Conservation (phyloP, 2,113 vertebrate genomes). For the Myanophis thanlyinensis region DNA sequence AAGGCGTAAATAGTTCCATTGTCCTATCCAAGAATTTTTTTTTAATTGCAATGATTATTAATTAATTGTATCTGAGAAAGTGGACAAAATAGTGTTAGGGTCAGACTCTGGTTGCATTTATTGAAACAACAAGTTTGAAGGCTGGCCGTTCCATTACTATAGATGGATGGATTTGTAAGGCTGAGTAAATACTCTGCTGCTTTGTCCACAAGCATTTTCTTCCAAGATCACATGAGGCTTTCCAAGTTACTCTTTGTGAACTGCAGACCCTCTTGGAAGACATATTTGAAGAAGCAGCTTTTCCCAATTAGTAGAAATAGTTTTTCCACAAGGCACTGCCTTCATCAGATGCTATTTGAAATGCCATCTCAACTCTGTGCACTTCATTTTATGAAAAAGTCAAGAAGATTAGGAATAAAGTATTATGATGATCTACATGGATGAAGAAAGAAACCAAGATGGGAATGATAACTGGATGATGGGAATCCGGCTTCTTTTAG, state of each 20-base stretch:
- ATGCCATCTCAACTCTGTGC: neutral
- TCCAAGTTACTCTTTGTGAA: neutral
- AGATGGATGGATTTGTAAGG: neutral
- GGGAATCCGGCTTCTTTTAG: neutral
- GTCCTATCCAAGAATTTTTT: constrained; percentile 4
- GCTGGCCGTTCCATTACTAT: neutral
- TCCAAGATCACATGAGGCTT: neutral
- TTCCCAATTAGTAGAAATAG: neutral
- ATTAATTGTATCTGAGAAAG: neutral
- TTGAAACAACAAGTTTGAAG: neutral
- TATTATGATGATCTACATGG: neutral
- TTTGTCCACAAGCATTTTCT: neutral
- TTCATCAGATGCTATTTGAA: neutral
- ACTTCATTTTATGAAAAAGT: neutral
- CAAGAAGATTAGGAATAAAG: neutral
- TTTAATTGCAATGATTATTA: neutral
- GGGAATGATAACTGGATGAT: neutral
- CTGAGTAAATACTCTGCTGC: neutral
- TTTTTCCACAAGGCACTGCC: neutral
- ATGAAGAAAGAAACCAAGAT: neutral
- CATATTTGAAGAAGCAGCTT: neutral
- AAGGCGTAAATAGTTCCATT: constrained; percentile 19
- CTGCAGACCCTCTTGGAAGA: neutral
- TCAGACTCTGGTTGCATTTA: neutral
- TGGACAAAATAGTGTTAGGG: neutral